Evolutionary conservation across 1,140 invertebrate species (phyloP), one percentile per base, ranked within the genome.

Genomic region (Bombus pyrosoma): DNA sequence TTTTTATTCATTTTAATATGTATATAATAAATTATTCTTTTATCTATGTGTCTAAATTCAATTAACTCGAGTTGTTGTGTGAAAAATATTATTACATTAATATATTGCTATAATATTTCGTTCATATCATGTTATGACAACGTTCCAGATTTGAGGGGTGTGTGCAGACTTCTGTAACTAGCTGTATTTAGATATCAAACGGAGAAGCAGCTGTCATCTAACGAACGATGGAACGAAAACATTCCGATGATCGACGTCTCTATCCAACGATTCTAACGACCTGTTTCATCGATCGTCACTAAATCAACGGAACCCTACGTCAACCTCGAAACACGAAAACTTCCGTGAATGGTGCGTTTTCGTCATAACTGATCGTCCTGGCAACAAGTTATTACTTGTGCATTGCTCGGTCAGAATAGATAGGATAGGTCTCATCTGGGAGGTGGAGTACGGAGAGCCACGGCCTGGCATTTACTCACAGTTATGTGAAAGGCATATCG

Each of bases 401-500:
- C n/a, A 89, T 91, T 86, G 78, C 86, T 83, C 74, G 85, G 69
- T 59, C 73, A 73, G 85, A 53, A 92, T 87, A 92, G 87, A 90
- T 84, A 88, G 89, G 88, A 90, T 92, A 93, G 90, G 91, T 93
- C 92, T 92, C 90, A 92, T 93, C 92, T 90, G 74, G 83, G 90
- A 92, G 92, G 91, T 90, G 85, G 92, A 91, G 86, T 86, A 77
- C 86, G 74, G 86, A 90, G 90, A 91, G 90, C 90, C 79, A 86
- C 81, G 92, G 90, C 91, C 90, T 94, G 93, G 93, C 94, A 94
- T 95, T 94, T 94, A 94, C 93, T 94, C 93, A 94, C 91, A 94
- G 93, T 94, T 94, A 95, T 95, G 94, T 95, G 94, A 95, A 95
- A 95, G 94, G 94, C 92, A 93, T 94, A 94, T 93, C 81, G 91